These are phyloP conservation scores for Corvus moneduloides DNA, from an alignment of 2,113 vertebrate genomes.

Conservation along the genomic window DNA sequence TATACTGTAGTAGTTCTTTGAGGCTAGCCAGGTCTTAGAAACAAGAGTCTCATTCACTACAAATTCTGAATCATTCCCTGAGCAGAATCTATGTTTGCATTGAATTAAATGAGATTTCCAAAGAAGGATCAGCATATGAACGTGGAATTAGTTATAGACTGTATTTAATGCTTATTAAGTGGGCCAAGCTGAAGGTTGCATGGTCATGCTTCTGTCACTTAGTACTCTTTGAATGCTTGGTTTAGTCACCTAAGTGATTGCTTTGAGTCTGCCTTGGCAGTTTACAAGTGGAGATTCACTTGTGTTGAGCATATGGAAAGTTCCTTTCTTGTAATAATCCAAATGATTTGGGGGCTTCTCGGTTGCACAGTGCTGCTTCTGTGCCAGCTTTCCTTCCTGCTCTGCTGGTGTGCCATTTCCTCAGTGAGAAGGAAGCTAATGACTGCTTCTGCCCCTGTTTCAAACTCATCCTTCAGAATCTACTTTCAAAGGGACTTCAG, in stretches of 20 bases:
- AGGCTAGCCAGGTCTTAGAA: constrained; percentile 20
- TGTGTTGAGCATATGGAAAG: neutral
- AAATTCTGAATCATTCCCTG: neutral
- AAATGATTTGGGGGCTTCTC: neutral
- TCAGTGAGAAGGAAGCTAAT: neutral
- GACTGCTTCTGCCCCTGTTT: neutral
- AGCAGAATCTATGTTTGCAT: neutral
- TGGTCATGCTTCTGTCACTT: neutral
- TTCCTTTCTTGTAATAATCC: neutral
- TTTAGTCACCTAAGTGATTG: neutral
- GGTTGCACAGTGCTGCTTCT: neutral
- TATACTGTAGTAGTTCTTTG: constrained; percentile 41
- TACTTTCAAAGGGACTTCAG: neutral
- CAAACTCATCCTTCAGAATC: neutral
- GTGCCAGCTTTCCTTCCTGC: neutral
- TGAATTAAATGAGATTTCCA: neutral
- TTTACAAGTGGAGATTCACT: neutral
- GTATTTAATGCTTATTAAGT: neutral
- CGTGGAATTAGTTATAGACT: neutral
- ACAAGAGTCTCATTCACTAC: constrained; percentile 30
- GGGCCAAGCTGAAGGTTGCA: neutral
- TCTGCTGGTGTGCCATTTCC: neutral
- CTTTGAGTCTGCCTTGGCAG: neutral
- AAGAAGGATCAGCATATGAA: neutral
- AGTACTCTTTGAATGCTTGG: neutral